Conservation (phyloP, 2,888 invertebrate species). For the Eupithecia pulchellata region DNA sequence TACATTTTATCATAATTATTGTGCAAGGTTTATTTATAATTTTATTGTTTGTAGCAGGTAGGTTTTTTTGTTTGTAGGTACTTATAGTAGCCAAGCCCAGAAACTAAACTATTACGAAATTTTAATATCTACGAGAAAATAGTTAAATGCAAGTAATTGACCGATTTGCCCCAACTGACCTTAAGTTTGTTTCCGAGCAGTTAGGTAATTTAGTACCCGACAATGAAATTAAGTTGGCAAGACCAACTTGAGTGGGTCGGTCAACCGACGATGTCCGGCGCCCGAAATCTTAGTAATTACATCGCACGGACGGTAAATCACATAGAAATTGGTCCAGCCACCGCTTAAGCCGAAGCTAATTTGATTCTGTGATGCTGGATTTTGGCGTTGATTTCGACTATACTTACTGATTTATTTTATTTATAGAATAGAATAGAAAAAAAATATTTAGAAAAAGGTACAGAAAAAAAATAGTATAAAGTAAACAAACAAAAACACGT, state of each 20-base stretch:
- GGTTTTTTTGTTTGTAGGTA: background rate
- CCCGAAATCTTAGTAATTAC: slow-evolving; percentile 44
- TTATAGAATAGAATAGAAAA: too few relatives aligned
- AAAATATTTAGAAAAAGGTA: too few relatives aligned
- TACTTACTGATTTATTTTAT: background rate
- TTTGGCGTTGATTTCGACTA: background rate
- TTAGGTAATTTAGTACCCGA: slow-evolving; percentile 39
- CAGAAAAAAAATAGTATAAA: too few relatives aligned
- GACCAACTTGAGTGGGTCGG: slow-evolving; percentile 42
- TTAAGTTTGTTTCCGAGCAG: slow-evolving; percentile 38
- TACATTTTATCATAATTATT: too few relatives aligned
- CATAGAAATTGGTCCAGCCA: slow-evolving; percentile 37
- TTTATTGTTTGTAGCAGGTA: background rate
- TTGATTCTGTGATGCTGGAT: slow-evolving; percentile 5
- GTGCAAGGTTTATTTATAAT: too few relatives aligned
- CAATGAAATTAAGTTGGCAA: slow-evolving; percentile 47
- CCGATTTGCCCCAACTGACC: slow-evolving; percentile 31
- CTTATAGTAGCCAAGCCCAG: background rate
- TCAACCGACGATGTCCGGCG: slow-evolving; percentile 51
- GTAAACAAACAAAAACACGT: too few relatives aligned
- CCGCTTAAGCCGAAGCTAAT: slow-evolving; percentile 20
- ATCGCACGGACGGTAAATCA: slow-evolving; percentile 33
- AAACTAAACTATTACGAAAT: background rate
- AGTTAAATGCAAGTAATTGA: slow-evolving; percentile 20
- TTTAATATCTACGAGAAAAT: background rate